Conservation (phyloP, 2,888 invertebrate genomes). For the Scaptomyza caliginosa region DNA sequence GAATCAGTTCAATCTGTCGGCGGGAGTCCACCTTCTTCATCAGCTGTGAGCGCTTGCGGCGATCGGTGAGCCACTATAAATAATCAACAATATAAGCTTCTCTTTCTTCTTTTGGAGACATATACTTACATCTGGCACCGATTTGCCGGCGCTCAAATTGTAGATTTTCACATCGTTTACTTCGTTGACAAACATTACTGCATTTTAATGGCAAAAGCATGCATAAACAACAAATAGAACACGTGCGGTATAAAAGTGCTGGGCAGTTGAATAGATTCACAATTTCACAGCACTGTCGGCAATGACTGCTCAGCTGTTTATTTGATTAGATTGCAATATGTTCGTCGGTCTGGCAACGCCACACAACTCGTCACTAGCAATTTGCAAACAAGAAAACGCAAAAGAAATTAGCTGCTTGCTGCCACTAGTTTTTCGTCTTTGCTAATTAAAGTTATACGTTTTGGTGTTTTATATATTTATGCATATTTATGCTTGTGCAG, state of each 20-base stretch:
- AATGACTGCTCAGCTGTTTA: conserved; percentile 40
- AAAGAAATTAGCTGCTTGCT: conserved; percentile 40
- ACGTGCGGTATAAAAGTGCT: conserved; percentile 54
- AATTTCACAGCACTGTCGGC: conserved; percentile 28
- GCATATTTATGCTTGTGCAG: conserved; percentile 32
- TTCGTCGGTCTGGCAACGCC: conserved; percentile 34
- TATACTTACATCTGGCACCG: conserved; percentile 95
- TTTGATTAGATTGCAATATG: background rate
- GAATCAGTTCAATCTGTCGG: conserved; percentile 96
- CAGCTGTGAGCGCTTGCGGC: conserved; percentile 91
- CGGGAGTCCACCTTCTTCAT: conserved; percentile 96
- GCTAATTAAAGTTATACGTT: conserved; percentile 1
- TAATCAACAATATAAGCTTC: background rate
- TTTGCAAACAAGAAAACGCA: conserved; percentile 62
- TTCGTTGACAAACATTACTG: conserved; percentile 94
- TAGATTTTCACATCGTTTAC: conserved; percentile 99
- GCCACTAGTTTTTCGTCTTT: conserved; percentile 13
- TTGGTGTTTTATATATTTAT: conserved; percentile 5
- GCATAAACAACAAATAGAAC: conserved; percentile 60
- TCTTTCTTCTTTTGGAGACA: background rate
- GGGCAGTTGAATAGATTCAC: background rate
- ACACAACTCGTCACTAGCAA: conserved; percentile 42
- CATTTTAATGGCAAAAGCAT: conserved; percentile 34
- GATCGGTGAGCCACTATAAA: conserved; percentile 93
- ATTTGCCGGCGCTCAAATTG: conserved; percentile 98